Conservation (phyloP, 2,888 invertebrate genomes). For the Mycalesis mineus region DNA sequence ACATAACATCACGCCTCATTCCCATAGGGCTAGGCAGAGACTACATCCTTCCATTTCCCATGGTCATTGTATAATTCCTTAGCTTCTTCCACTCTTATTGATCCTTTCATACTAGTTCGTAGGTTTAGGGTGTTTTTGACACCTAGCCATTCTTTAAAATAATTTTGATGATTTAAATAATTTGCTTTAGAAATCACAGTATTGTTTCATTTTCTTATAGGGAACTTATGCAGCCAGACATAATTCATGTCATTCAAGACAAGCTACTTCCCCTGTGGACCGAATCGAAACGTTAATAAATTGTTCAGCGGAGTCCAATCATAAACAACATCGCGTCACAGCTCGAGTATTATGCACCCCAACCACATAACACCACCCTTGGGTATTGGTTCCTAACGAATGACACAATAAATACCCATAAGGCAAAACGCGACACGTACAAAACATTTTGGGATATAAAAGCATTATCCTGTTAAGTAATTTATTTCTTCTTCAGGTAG, state of each 20-base stretch:
- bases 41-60: too few relatives aligned
- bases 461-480: conserved; percentile 77
- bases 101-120: too few relatives aligned
- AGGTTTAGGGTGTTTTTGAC: too few relatives aligned
- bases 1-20: too few relatives aligned
- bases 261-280: conserved; percentile 8
- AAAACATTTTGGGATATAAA: conserved; percentile 71
- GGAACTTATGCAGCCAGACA: not conserved
- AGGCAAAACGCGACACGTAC: conserved; percentile 73
- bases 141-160: too few relatives aligned
- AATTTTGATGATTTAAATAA: too few relatives aligned
- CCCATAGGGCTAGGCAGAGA: too few relatives aligned
- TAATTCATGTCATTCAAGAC: conserved; percentile 3
- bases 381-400: conserved; percentile 71
- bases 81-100: too few relatives aligned
- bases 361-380: conserved; percentile 67
- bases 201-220: too few relatives aligned
- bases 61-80: too few relatives aligned
- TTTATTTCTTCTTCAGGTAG: conserved; percentile 75
- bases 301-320: conserved; percentile 55
- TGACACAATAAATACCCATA: conserved; percentile 76
- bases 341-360: conserved; percentile 72
- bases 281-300: conserved; percentile 54
- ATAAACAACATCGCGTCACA: conserved; percentile 61
- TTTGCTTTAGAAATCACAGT: too few relatives aligned